Evolutionary conservation across 2,113 vertebrate genomes (phyloP).

Genomic region (Chunga burmeisteri): DNA sequence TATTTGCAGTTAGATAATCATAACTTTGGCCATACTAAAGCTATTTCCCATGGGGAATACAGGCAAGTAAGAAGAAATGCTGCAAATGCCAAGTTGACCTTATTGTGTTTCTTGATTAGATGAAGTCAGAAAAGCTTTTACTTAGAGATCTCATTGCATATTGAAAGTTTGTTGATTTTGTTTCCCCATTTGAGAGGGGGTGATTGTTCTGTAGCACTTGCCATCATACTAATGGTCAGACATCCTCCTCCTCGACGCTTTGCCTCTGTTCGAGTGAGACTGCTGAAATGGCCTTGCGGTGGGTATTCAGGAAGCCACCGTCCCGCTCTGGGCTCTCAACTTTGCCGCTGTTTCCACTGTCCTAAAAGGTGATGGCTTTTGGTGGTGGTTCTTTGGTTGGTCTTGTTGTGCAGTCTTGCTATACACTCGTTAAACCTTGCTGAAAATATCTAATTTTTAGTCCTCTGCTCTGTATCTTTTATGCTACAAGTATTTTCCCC

Average conservation of each 20-base stretch:
- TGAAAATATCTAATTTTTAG: neutral
- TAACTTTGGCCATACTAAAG: neutral
- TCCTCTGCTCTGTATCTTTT: neutral
- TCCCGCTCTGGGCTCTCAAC: neutral
- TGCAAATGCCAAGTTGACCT: neutral
- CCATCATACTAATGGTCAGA: neutral
- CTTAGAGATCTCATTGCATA: neutral
- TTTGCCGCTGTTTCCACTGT: neutral
- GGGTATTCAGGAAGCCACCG: neutral
- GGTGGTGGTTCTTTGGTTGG: neutral
- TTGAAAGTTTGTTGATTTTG: neutral
- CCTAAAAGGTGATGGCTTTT: neutral
- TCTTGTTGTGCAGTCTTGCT: neutral
- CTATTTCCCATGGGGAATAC: neutral
- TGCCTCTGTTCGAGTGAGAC: neutral
- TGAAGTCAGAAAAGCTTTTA: neutral
- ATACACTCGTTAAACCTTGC: fast-evolving
- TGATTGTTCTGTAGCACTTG: neutral
- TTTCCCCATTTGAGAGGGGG: neutral
- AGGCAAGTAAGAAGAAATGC: neutral
- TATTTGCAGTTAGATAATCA: neutral
- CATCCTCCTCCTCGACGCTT: neutral
- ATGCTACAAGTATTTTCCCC: neutral
- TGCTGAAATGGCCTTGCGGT: neutral
- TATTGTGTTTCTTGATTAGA: neutral